Conservation (phyloP, 1,140 invertebrate species). For the Alviniconcha marisindica region DNA sequence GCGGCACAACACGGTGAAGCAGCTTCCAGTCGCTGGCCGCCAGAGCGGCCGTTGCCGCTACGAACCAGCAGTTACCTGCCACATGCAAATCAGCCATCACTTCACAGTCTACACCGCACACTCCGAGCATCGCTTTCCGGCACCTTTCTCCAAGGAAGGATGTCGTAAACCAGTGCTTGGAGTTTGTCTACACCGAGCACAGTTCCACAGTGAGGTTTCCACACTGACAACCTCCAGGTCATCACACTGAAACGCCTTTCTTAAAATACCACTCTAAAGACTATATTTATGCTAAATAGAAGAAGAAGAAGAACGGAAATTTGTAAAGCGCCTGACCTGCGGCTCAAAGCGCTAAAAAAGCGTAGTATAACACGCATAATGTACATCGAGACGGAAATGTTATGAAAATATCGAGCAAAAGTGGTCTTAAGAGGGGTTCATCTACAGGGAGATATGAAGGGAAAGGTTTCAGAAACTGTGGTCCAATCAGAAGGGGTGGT, state of each 20-base stretch:
- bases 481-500: no score
- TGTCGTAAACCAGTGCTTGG: neutral
- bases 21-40: conserved; percentile 52
- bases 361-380: no score
- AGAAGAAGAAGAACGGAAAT: no score
- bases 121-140: neutral
- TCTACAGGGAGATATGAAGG: no score
- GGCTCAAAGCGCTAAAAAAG: no score
- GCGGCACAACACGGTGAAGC: conserved; percentile 59
- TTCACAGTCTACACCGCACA: neutral
- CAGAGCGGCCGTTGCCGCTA: conserved; percentile 59
- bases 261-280: no score
- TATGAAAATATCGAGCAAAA: no score
- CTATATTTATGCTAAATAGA: no score
- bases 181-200: neutral
- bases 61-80: conserved; percentile 66
- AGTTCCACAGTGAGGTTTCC: neutral
- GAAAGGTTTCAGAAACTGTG: no score
- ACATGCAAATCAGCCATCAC: neutral
- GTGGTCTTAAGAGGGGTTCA: no score
- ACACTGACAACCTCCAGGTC: neutral
- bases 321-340: no score
- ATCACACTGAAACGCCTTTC: neutral
- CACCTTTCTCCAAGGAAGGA: neutral
- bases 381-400: no score